Evolutionary conservation across 2,113 vertebrate species (phyloP), one percentile per base, ranked within the genome.

Genomic region (Astur gentilis): DNA sequence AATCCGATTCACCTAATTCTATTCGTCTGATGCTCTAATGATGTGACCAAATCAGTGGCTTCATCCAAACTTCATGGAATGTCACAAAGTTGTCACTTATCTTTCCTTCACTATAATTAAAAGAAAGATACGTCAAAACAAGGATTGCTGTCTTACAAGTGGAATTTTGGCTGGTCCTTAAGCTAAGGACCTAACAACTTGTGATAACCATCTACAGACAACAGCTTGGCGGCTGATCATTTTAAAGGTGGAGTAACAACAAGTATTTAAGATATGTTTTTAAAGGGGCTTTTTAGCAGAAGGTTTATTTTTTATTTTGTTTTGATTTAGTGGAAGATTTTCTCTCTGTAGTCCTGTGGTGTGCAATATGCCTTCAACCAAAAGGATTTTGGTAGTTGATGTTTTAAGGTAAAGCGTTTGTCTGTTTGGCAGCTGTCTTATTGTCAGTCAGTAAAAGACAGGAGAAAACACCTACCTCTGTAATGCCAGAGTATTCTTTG

Each of bases 11-110:
- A 42, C 88, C 98, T 81, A 98, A 98, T 71, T 99, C 99, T 45
- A 98, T 99, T 97, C 99, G 98, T 83, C 97, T 99, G 93, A 99
- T 99, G 99, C 98, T 99, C 95, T 99, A 98, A 98, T 71, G 18
- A 55, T 45, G 85, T 44, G 71, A 94, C 79, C 86, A 76, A 96
- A 92, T 97, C 83, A 62, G 76, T 87, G 95, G 66, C 96, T 98
- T 97, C 45, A 21, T 64, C 80, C 94, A 83, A 79, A 89, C 80
- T 67, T 96, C 26, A 7, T 64, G 85, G 81, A 93, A 90, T 87
- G 89, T 97, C 95, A 87, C 84, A 65, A 64, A 94, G 64, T 72
- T 93, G 95, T 97, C 75, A 58, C 73, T 97, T 95, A 86, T 16
- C 91, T 93, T 86, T 95, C 91, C 76, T 93, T 84, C 57, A 8